Base-by-base conservation (phyloP, 1,140 invertebrate species). In the Thalassaphorura encarpata region DNA sequence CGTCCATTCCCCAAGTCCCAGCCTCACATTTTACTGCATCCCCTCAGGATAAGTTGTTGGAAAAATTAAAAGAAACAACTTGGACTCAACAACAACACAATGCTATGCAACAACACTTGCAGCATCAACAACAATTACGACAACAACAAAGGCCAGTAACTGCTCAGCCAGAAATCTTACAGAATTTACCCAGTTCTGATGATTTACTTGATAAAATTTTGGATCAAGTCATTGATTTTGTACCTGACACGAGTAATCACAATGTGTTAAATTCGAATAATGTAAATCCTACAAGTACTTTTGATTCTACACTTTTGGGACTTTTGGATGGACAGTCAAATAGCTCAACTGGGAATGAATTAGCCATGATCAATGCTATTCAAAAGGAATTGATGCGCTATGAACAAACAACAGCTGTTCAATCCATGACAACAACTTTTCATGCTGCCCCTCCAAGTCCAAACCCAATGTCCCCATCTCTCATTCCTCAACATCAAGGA, bases 341-440 rank as follows among this genome's bases (percentile, higher is more conserved):
- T 11, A n/a, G 33, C 33, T 11, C 11, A n/a, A 11, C 11, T 36
- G 33, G 33, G 33, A 6, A 5, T 3, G 86, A 89, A 66, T 80
- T 84, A 71, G 89, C 86, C 18, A 62, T 48, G 46, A 94, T 95
- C 50, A 87, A 83, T 67, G 86, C 82, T 11, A 96, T 96, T 67
- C 86, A 90, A 66, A 83, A 88, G 69, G 87, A 86, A 67, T 74
- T 96, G 54, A 94, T 94, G 89, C 84, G 83, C 64, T 83, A 77
- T 64, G 81, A 81, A 70, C 84, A 81, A 11, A 52, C 13, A 15
- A 42, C 51, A 23, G 13, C 31, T n/a, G n/a, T n/a, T n/a, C n/a
- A n/a, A 8, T 16, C 8, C 23, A 42, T 26, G 43, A 36, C 56
- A 57, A 33, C 43, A 50, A 27, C 28, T 24, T 28, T 33, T 50